A percentile compares a stretch with the other conserved stretches of the same genome.
phyloP scores from a whole-genome alignment of 2,113 vertebrate species.

The Calypte anna region DNA sequence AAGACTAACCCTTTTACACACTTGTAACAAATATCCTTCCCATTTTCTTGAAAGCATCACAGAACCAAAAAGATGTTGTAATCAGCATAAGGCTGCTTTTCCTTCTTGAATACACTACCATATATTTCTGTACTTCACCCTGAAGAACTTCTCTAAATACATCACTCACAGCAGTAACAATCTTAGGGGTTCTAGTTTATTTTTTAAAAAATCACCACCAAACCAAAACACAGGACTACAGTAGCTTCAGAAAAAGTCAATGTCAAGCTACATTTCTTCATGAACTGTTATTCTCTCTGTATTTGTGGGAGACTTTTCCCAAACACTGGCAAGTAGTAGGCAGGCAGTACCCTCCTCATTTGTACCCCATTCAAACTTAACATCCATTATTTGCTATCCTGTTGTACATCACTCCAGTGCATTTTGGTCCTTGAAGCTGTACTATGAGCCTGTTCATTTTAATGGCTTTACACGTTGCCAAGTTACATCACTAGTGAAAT shows the following conservation, averaged over 20 bases:
- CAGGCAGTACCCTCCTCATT: not conserved
- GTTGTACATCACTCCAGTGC: accelerated
- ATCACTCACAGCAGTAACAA: not conserved
- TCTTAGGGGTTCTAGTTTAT: accelerated
- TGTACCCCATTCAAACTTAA: not conserved
- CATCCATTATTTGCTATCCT: not conserved
- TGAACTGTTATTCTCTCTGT: not conserved
- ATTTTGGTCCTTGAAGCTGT: not conserved
- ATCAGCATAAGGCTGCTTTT: not conserved
- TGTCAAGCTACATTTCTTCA: not conserved
- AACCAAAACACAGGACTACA: not conserved
- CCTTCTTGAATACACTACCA: not conserved
- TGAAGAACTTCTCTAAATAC: not conserved
- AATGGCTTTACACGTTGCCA: not conserved
- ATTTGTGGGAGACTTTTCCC: not conserved
- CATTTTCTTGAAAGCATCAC: not conserved
- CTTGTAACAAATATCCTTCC: not conserved
- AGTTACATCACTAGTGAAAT: not conserved
- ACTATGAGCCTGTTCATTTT: not conserved
- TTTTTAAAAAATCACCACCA: not conserved
- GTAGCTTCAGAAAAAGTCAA: not conserved
- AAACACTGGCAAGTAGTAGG: not conserved
- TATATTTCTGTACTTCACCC: not conserved
- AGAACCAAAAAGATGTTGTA: not conserved
- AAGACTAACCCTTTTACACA: not conserved